phyloP scores from a whole-genome alignment of 2,888 invertebrate genomes.

The Oegoconia quadripuncta region DNA sequence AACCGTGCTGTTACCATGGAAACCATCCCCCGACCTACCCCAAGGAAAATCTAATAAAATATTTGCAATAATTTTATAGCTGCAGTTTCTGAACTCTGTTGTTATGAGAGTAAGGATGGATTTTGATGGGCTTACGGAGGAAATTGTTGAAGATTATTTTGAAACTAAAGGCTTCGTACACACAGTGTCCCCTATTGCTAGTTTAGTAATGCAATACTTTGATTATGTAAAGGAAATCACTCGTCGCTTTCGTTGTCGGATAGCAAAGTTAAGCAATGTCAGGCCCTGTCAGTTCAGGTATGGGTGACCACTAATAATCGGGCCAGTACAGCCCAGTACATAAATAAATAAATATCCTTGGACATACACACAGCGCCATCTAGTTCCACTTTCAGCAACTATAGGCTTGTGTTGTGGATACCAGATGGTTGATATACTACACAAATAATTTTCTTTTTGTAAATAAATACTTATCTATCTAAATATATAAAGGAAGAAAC shows the following conservation, averaged over 20 bases:
- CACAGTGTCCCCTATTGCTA: constrained; percentile 48
- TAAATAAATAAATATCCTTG: too few relatives aligned
- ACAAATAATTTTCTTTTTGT: too few relatives aligned
- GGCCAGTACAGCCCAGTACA: too few relatives aligned
- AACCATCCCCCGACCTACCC: constrained; percentile 54
- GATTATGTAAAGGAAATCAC: constrained; percentile 35
- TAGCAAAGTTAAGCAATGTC: too few relatives aligned
- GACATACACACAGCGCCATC: too few relatives aligned
- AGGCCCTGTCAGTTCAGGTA: too few relatives aligned
- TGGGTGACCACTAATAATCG: too few relatives aligned
- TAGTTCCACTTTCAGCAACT: too few relatives aligned
- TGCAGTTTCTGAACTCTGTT: constrained; percentile 15
- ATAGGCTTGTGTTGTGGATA: too few relatives aligned
- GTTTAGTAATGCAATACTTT: constrained; percentile 54
- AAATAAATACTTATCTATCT: too few relatives aligned
- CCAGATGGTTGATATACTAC: too few relatives aligned
- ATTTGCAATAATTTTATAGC: constrained; percentile 22
- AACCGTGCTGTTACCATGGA: constrained; percentile 51
- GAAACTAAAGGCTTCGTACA: constrained; percentile 38
- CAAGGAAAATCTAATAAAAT: constrained; percentile 56
- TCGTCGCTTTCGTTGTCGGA: not conserved
- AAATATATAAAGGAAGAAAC: too few relatives aligned
- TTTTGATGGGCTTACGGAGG: constrained; percentile 14
- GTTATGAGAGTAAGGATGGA: constrained; percentile 7
- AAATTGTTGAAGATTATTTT: constrained; percentile 18